Base-by-base conservation (phyloP, 2,797 vertebrate genomes). In the Dermochelys coriacea region DNA sequence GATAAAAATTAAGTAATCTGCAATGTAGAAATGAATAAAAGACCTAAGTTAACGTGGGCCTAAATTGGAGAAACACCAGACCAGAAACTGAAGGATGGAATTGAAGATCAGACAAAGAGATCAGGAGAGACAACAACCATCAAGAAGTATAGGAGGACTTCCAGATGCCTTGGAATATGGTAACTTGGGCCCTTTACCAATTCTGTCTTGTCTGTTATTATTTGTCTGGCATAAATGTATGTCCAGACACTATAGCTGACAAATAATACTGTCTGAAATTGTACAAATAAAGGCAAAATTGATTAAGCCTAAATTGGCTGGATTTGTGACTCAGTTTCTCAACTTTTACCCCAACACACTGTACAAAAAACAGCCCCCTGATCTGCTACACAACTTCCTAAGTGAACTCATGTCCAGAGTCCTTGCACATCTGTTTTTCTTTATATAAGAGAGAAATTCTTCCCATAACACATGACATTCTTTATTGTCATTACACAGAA, bases 401-500 rank as follows among this genome's bases (percentile, higher is more conserved):
- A 91, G 59, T 84, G 64, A 85, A 82, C 87, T 91, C 59, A 89
- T 52, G 57, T 88, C 54, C 64, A 78, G n/a, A 82, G 91, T 50
- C 37, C 18, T 92, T 92, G 1, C 0, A 92, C 96, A 96, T 96
- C 93, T 96, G 94, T 94, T 96, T 97, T 85, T 31, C 54, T 92
- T 97, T 95, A 94, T 41, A 85, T 23, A 85, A 94, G 86, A 96
- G 84, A 93, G 41, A 85, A 95, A 97, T 95, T 97, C 93, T 82
- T 97, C 64, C 51, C 93, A 96, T 97, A 94, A 95, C 87, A 91
- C 91, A 80, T 1, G 84, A 23, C 84, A 91, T 96, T 96, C 91
- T 93, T 84, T 45, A 92, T 87, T 85, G 89, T 80, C 94, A 59
- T 50, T 96, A 54, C 1, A 2, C 59, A 88, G 89, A 89, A 94